phyloP scores from a whole-genome alignment of 2,797 vertebrate species.

The Onychomys leucogaster region DNA sequence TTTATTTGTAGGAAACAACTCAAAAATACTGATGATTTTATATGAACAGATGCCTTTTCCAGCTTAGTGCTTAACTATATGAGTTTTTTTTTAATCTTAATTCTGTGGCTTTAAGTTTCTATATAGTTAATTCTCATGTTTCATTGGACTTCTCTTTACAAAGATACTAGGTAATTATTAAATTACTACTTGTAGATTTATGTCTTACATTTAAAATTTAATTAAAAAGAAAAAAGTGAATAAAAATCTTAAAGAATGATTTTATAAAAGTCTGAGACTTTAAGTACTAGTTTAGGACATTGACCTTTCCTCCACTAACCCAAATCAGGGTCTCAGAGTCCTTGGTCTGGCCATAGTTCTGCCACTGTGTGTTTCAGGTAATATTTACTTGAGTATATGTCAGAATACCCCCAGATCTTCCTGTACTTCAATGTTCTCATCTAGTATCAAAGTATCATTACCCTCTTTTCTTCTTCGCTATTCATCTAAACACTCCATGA shows the following conservation, averaged over 20 bases:
- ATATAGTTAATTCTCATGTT: constrained; percentile 1
- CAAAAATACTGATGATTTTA: constrained; percentile 52
- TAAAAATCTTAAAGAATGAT: not conserved
- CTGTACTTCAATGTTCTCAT: not conserved
- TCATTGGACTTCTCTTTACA: constrained; percentile 43
- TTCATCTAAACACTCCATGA: not conserved
- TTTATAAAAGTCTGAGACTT: not conserved
- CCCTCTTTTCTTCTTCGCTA: not conserved
- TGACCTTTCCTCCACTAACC: not conserved
- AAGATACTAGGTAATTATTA: not conserved
- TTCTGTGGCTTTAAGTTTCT: constrained; percentile 9
- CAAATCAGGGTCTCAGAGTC: not conserved
- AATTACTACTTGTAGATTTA: not conserved
- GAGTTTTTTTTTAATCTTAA: not conserved
- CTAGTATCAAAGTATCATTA: not conserved
- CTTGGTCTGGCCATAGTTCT: not conserved
- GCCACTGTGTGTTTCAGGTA: not conserved
- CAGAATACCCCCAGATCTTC: not conserved
- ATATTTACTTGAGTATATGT: not conserved
- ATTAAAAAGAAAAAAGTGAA: not conserved
- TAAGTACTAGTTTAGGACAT: not conserved
- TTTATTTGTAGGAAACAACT: not conserved
- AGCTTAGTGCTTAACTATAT: constrained; percentile 21
- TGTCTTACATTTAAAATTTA: not conserved
- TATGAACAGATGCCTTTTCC: constrained; percentile 38